Evolutionary conservation across 1,140 invertebrate species (phyloP), one percentile per base, ranked within the genome.

Genomic region (Eufriesea mexicana): DNA sequence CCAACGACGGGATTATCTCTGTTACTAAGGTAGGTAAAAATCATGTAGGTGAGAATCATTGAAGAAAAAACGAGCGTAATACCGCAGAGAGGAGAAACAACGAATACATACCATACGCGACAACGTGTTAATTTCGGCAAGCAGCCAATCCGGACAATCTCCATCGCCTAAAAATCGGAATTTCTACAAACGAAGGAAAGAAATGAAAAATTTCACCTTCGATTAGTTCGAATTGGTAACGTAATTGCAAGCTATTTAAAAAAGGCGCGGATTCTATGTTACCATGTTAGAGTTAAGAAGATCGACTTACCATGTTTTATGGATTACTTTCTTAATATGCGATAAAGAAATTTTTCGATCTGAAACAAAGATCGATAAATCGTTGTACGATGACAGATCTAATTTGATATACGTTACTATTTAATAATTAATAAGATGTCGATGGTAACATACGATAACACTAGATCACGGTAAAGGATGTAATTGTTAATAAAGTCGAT

Each of bases 141-240:
- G 91, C 49, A 98, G 95, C 97, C 97, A 98, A 93, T 98, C 97
- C 2, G 97, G 97, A 90, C 97, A 98, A 92, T 98, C 97, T 64
- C 97, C 95, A 90, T 98, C 97, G 59, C 97, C 97, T 93, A 97
- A 97, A 93, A 98, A 98, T 89, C 96, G 94, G 92, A 98, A 98
- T 94, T 95, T 97, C 97, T 98, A 86, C 9, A n/a, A 83, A 73
- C 14, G 54, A 45, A 68, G 2, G 55, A 66, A 10, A 76, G 23
- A 20, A n/a, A 76, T 7, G 35, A 55, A 25, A 35, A 14, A 12
- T 28, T 12, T 20, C 45, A 20, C 7, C 25, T 54, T 18, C 4
- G 25, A 35, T 23, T 45, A 59, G 16, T 73, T 35, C 12, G n/a
- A 20, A 7, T 5, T 66, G 51, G 23, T 16, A 49, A 6, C 10